Percentiles rank a stretch among this genome's conserved stretches.
These are phyloP conservation scores for Gymnothorax javanicus DNA, from an alignment of 2,797 vertebrate genomes.

Conservation along the genomic window DNA sequence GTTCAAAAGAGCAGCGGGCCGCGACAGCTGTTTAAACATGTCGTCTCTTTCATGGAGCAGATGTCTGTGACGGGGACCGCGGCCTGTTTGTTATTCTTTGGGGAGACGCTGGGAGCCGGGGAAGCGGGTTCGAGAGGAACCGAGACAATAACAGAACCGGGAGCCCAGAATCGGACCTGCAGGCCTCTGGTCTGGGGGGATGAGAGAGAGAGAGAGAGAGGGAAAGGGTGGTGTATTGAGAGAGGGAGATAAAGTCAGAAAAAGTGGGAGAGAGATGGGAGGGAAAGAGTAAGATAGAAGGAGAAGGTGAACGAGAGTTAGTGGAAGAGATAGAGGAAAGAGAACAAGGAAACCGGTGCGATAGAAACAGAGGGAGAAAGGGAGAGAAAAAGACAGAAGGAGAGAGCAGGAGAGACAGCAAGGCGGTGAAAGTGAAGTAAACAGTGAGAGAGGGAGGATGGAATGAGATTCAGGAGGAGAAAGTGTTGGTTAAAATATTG, in stretches of 20 bases:
- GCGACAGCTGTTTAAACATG: slow-evolving; percentile 82
- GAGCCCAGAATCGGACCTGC: slow-evolving; percentile 17
- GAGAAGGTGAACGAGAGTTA: not conserved
- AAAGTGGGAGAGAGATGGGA: too few relatives aligned
- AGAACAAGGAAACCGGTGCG: not conserved
- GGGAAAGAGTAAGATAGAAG: not conserved
- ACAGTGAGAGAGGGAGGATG: not conserved
- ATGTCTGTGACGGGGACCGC: slow-evolving; percentile 69
- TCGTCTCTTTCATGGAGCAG: slow-evolving; percentile 76
- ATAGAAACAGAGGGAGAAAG: not conserved
- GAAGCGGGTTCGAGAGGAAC: slow-evolving; percentile 41
- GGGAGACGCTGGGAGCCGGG: slow-evolving; percentile 56
- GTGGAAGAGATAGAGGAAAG: not conserved
- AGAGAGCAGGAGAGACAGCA: not conserved
- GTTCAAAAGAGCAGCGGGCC: slow-evolving; percentile 63
- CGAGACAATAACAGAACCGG: slow-evolving; percentile 35
- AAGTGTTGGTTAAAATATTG: too few relatives aligned
- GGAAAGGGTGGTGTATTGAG: not conserved
- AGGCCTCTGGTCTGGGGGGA: slow-evolving; percentile 15
- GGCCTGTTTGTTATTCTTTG: slow-evolving; percentile 69
- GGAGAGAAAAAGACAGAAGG: not conserved
- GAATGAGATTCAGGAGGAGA: not conserved
- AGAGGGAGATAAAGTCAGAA: too few relatives aligned
- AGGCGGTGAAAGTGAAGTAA: not conserved
- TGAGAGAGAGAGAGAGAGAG: not conserved